These are phyloP conservation scores for Asteroscopus sphinx DNA, from an alignment of 2,888 invertebrate species.

Conservation along the genomic window DNA sequence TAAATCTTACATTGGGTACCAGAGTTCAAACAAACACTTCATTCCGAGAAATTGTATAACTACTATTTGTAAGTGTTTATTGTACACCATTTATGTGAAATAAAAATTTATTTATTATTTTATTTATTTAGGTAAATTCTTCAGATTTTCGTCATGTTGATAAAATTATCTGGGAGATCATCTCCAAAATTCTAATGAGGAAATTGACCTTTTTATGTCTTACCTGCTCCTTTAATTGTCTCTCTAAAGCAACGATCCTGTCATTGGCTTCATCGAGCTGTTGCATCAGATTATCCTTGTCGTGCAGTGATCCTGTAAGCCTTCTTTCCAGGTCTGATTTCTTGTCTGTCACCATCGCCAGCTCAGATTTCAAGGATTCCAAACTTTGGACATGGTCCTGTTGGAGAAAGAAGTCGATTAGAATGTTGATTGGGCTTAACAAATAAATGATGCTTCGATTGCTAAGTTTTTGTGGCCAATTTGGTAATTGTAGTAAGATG, in stretches of 20 bases:
- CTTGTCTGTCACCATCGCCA: slow-evolving; percentile 95
- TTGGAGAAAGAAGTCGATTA: slow-evolving; percentile 7
- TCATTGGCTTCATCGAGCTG: slow-evolving; percentile 97
- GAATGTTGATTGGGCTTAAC: neutral
- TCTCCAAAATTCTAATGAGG: too few relatives aligned
- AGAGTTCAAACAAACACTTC: too few relatives aligned
- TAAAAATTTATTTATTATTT: too few relatives aligned
- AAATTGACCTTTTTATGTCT: slow-evolving; percentile 40
- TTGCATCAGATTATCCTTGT: slow-evolving; percentile 94
- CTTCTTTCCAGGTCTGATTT: slow-evolving; percentile 95
- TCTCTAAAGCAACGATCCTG: slow-evolving; percentile 95
- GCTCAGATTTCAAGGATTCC: slow-evolving; percentile 96
- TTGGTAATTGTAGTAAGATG: neutral
- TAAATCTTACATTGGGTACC: too few relatives aligned
- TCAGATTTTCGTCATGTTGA: too few relatives aligned
- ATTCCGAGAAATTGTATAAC: too few relatives aligned
- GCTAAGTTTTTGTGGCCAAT: neutral
- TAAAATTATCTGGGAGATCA: too few relatives aligned
- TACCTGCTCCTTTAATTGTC: slow-evolving; percentile 95
- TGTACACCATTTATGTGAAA: too few relatives aligned
- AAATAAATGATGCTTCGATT: neutral
- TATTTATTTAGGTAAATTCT: too few relatives aligned
- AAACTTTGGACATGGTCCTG: slow-evolving; percentile 97
- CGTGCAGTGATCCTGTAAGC: slow-evolving; percentile 93
- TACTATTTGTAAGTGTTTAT: too few relatives aligned